A percentile compares a stretch with the other conserved stretches of the same genome.
Evolutionary conservation across 2,888 invertebrate species (phyloP).

Genomic region (Strigamia maritima): DNA sequence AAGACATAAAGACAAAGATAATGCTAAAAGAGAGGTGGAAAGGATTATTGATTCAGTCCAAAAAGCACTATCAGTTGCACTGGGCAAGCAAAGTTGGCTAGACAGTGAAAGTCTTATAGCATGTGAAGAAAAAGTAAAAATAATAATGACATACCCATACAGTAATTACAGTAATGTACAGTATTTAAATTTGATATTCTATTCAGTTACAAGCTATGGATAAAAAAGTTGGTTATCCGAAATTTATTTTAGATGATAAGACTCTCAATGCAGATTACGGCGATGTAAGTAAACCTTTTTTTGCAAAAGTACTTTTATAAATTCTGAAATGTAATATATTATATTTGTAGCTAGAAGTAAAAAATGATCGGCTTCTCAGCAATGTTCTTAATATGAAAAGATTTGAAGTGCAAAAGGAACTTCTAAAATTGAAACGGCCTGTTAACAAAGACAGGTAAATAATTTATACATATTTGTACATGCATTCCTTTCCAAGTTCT

Average conservation of each 20-base stretch:
- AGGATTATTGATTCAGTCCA: slow-evolving; percentile 34
- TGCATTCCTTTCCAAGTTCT: not conserved
- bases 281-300: slow-evolving; percentile 39
- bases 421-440: slow-evolving; percentile 63
- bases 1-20: slow-evolving; percentile 22
- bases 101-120: slow-evolving; percentile 41
- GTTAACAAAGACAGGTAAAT: slow-evolving; percentile 67
- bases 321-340: no score
- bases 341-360: slow-evolving; percentile 60
- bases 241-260: slow-evolving; percentile 41
- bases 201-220: slow-evolving; percentile 45
- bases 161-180: not conserved
- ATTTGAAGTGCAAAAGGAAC: slow-evolving; percentile 71
- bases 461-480: not conserved
- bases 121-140: slow-evolving; percentile 43
- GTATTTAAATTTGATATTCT: not conserved
- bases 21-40: slow-evolving; percentile 36
- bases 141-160: no score
- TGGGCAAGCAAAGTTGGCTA: slow-evolving; percentile 41
- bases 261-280: slow-evolving; percentile 40
- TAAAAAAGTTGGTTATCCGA: slow-evolving; percentile 42
- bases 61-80: slow-evolving; percentile 38
- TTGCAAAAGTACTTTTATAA: not conserved
- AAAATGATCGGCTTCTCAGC: slow-evolving; percentile 74
- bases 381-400: slow-evolving; percentile 73